These are phyloP conservation scores for Proteles cristata DNA, from an alignment of 2,113 vertebrate species.

Conservation along the genomic window DNA sequence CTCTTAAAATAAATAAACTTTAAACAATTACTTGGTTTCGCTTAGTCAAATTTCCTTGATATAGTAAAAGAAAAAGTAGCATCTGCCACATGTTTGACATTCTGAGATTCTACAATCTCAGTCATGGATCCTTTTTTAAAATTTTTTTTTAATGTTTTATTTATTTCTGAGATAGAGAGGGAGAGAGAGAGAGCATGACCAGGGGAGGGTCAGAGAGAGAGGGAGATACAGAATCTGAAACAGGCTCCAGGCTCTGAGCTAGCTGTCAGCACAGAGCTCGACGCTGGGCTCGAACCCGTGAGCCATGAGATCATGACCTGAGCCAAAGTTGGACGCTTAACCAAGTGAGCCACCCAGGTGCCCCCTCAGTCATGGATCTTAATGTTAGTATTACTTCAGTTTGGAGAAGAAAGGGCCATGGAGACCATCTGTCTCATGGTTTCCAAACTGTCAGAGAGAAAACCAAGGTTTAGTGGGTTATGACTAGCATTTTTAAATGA, in stretches of 20 bases:
- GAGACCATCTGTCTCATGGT: not conserved
- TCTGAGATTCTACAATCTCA: not conserved
- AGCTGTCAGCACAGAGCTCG: no score
- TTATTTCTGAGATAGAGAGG: no score
- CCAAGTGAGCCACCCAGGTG: no score
- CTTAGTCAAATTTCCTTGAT: not conserved
- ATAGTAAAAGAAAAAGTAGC: not conserved
- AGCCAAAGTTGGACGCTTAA: no score
- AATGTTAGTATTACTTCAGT: not conserved
- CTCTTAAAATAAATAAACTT: not conserved
- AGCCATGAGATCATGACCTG: no score
- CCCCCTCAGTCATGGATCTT: not conserved
- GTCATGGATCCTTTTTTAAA: not conserved
- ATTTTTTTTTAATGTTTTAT: no score
- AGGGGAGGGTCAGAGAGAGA: no score
- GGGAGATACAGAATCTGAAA: no score
- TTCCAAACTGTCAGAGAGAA: not conserved
- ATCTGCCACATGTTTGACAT: not conserved
- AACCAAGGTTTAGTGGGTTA: not conserved
- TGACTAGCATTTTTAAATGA: not conserved
- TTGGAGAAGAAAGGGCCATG: not conserved
- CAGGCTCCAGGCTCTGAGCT: no score
- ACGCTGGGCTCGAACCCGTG: no score
- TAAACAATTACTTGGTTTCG: slow-evolving; percentile 18
- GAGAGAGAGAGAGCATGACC: no score